A percentile compares a stretch with the other conserved stretches of the same genome.
Evolutionary conservation across 2,113 vertebrate species (phyloP).

Genomic region (Mungos mungo): DNA sequence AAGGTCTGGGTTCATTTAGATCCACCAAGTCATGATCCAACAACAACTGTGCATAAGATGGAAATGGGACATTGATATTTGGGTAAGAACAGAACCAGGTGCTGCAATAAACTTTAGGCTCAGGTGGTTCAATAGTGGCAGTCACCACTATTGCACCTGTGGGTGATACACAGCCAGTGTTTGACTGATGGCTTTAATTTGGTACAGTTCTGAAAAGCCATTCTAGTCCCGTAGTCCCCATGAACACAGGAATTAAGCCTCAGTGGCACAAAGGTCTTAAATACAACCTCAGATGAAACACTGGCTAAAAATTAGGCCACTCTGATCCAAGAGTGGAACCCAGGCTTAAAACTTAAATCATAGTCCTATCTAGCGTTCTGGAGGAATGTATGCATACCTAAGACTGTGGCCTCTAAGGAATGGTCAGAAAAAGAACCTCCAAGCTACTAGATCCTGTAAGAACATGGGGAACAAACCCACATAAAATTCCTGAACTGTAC

Average conservation of each 20-base stretch:
- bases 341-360: not conserved
- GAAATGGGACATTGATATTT: not conserved
- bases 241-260: not conserved
- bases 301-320: not conserved
- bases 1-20: not conserved
- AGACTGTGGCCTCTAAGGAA: not conserved
- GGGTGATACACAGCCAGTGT: not conserved
- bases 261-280: not conserved
- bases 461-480: not conserved
- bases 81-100: not conserved
- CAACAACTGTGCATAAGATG: not conserved
- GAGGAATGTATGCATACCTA: not conserved
- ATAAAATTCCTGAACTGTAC: not conserved
- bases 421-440: not conserved
- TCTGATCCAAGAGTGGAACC: not conserved
- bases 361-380: not conserved
- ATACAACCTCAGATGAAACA: not conserved
- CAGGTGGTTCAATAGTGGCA: not conserved
- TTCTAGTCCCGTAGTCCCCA: not conserved
- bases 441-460: not conserved
- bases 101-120: not conserved
- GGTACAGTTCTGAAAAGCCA: not conserved
- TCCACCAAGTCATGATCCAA: not conserved
- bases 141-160: not conserved
- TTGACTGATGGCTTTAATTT: not conserved